Base-by-base conservation (phyloP, 2,797 vertebrate species). In the Chiloscyllium punctatum region DNA sequence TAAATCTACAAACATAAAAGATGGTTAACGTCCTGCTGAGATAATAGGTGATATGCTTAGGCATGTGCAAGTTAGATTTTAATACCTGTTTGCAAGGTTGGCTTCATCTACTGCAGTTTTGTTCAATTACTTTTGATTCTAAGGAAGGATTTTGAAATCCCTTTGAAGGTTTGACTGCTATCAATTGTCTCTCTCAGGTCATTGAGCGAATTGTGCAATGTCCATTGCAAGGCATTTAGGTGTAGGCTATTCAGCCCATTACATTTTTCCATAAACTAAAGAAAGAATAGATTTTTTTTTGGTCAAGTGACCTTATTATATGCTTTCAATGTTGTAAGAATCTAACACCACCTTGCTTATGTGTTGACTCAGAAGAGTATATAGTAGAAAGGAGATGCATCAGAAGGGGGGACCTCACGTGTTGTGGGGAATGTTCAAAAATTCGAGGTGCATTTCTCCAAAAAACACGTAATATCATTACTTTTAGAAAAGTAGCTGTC, bases 401-500 rank as follows among this genome's bases (percentile, higher is more conserved):
- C 37, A 37, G 88, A 68, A 37, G 15, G 62, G 62, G 53, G 62
- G 27, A 90, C 57, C 57, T n/a, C 88, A n/a, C 23, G 3, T 92
- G 90, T 92, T 92, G n/a, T 68, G 90, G 69, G 66, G 90, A 69
- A 69, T 66, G 42, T 51, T 16, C 30, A 95, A 21, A 94, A 77
- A 57, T 11, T 51, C 53, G 42, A 53, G 33, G 71, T 95, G 94
- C 94, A 95, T 77, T 95, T 95, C 72, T 77, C 94, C 53, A 71
- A 74, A 77, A 95, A 57, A 53, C 33, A 77, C 33, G 74, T 53
- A 95, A 95, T 72, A 74, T 27, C 42, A 95, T 95, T 95, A 95
- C 53, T 71, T 95, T 77, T 53, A 77, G 94, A 95, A 92, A 74
- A 53, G 27, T 57, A 95, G 53, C 48, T 77, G 51, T 30, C 77